Conservation (phyloP, 2,888 invertebrate species). For the Agrotis clavis region DNA sequence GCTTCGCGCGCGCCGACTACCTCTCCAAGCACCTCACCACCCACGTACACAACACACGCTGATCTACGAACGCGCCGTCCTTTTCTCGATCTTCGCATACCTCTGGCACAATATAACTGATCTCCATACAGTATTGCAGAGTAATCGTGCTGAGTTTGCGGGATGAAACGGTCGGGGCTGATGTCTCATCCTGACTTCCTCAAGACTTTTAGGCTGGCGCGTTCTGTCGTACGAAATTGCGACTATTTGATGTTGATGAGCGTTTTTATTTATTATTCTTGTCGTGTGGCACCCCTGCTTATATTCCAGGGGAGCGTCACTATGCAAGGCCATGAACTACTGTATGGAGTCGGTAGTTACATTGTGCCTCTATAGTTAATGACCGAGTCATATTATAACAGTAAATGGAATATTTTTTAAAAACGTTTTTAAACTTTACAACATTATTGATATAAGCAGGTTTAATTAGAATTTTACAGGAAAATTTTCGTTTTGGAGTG, state of each 20-base stretch:
- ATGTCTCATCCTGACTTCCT: slow-evolving; percentile 17
- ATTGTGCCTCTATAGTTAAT: slow-evolving; percentile 70
- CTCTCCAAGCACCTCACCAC: slow-evolving; percentile 97
- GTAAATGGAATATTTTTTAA: slow-evolving; percentile 90
- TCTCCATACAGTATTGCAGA: slow-evolving; percentile 51
- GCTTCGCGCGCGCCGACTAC: slow-evolving; percentile 97
- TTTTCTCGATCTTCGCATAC: slow-evolving; percentile 65
- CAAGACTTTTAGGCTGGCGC: slow-evolving; percentile 63
- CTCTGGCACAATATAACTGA: slow-evolving; percentile 60
- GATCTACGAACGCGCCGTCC: slow-evolving; percentile 80
- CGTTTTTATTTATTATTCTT: slow-evolving; percentile 35
- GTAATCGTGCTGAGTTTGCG: slow-evolving; percentile 25
- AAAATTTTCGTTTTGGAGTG: slow-evolving; percentile 87
- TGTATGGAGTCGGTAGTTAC: slow-evolving; percentile 54
- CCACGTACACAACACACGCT: slow-evolving; percentile 95
- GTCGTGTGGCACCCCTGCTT: slow-evolving; percentile 21
- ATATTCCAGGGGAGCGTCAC: slow-evolving; percentile 23
- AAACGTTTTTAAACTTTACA: slow-evolving; percentile 88
- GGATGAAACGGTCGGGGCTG: slow-evolving; percentile 29
- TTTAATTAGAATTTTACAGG: slow-evolving; percentile 87
- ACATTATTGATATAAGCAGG: slow-evolving; percentile 83
- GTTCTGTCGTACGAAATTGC: slow-evolving; percentile 51
- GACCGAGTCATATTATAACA: slow-evolving; percentile 84
- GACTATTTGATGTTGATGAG: slow-evolving; percentile 23
- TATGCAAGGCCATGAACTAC: slow-evolving; percentile 15